Evolutionary conservation across 2,888 invertebrate species (phyloP), one percentile per base, ranked within the genome.

Genomic region (Dasysyrphus albostriatus): DNA sequence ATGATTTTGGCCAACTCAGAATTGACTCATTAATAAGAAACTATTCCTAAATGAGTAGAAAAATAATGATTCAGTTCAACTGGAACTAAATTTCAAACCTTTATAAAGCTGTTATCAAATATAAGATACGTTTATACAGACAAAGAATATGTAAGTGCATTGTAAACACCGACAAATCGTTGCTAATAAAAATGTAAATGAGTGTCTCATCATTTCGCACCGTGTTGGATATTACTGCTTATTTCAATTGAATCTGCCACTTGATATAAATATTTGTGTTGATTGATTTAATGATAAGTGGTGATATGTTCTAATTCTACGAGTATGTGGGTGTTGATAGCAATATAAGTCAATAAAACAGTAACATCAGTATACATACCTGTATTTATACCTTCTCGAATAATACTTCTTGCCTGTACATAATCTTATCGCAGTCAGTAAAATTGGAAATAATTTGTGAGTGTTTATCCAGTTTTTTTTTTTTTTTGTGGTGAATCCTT

Each of bases 361-460:
- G 47, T 44, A 63, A 63, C 6, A 10, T 63, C n/a, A n/a, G n/a
- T n/a, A n/a, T n/a, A n/a, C n/a, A n/a, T n/a, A n/a, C n/a, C n/a
- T 24, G 14, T 58, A 37, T 34, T 14, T 19, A 32, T 37, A 5
- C 34, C 5, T 24, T 24, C 24, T 14, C 16, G 8, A 47, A n/a
- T 16, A 16, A 47, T 47, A 44, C n/a, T n/a, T n/a, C n/a, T 44
- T n/a, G 5, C 42, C n/a, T 24, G n/a, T n/a, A n/a, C n/a, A n/a
- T 49, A 5, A 47, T 63, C 63, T 63, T 16, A 63, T 63, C 63
- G n/a, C n/a, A 47, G 44, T 32, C 32, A 44, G 29, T 63, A 32
- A 63, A 63, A 63, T 63, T 63, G 12, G 44, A 63, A 63, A 44
- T 44, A 63, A 63, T 63, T 63, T 44, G 16, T 29, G n/a, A 63